Base-by-base conservation (phyloP, 2,888 invertebrate species). In the Drosophila meridionalis region DNA sequence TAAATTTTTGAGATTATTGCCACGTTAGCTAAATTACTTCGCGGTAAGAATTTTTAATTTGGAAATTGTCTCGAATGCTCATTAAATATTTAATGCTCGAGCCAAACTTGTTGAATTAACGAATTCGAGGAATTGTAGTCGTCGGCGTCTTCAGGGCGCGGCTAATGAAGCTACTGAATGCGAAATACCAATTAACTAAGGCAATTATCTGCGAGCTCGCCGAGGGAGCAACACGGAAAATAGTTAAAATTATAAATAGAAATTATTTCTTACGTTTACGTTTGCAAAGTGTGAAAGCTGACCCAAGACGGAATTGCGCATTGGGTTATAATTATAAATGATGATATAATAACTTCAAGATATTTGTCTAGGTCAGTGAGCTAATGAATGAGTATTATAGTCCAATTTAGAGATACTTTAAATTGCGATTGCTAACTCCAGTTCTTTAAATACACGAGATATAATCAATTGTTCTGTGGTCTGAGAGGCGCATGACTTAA, bases 11-110 rank as follows among this genome's bases (percentile, higher is more conserved):
- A 76, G 73, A 85, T 85, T 88, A 86, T 88, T 88, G 76, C 80
- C 89, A 88, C 87, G 85, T 86, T 79, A 76, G 68, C 60, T 56
- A 76, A 85, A 82, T 88, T 77, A 88, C 82, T 78, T 78, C 61
- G 87, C 78, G 79, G 78, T 73, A 82, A 65, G 87, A 85, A 88
- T 85, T 85, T 88, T 82, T 83, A 83, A 86, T 88, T 81, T 69
- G 38, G 28, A 73, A 76, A 73, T 76, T 59, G 70, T 74, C 71
- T 66, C 53, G 26, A 47, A 53, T 59, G 58, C 53, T 26, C 59
- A 55, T 70, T 67, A 70, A 76, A 70, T 59, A 56, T 64, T 63
- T 55, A 64, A 52, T 42, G 43, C 12, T 20, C 26, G 43, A 6
- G n/a, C 20, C 28, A 32, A 66, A 73, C 73, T 77, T 77, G 70